Base-by-base conservation (phyloP, 2,888 invertebrate species). In the Drosophila emarginata region DNA sequence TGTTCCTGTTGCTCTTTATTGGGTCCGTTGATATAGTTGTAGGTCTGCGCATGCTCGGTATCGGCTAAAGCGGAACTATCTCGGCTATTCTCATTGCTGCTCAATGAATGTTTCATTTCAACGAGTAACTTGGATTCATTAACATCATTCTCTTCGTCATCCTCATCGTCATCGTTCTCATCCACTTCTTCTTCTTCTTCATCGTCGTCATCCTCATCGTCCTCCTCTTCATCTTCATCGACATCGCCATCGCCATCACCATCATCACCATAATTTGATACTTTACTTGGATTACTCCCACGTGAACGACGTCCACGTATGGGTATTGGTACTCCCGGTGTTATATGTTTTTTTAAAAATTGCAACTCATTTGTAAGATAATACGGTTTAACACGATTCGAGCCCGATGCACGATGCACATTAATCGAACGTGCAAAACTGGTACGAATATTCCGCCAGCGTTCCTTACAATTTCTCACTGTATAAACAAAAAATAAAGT, bases 361-460 rank as follows among this genome's bases (percentile, higher is more conserved):
- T 78, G 75, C 0, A 90, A 62, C 4, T 90, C 90, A 50, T 81
- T 83, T 62, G 83, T 82, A 0, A 90, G 74, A 62, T 91, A 90
- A 45, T 91, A 90, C 0, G 87, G 90, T 36, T 90, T 90, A 12
- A 89, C 76, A 26, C 89, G 86, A 72, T 90, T 90, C 6, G 89
- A 83, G 12, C 73, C 56, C 5, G 45, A 40, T 6, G 80, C 85
- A 15, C 89, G 87, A 67, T 90, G 89, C 6, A 90, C 82, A 52
- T 89, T 91, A 2, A 91, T 89, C 9, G 91, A 91, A 18, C 91
- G 86, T 0, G 90, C 91, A 58, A 88, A 91, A 5, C 90, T 90
- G 2, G 89, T 89, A 50, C 91, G 91, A 50, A 91, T 91, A 58
- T 91, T 91, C 18, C 91, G 85, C 80, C 91, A 91, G 28, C 91